Percentiles rank a stretch among this genome's conserved stretches.
Conservation (phyloP, 2,888 invertebrate genomes). For the Tillus elongatus region DNA sequence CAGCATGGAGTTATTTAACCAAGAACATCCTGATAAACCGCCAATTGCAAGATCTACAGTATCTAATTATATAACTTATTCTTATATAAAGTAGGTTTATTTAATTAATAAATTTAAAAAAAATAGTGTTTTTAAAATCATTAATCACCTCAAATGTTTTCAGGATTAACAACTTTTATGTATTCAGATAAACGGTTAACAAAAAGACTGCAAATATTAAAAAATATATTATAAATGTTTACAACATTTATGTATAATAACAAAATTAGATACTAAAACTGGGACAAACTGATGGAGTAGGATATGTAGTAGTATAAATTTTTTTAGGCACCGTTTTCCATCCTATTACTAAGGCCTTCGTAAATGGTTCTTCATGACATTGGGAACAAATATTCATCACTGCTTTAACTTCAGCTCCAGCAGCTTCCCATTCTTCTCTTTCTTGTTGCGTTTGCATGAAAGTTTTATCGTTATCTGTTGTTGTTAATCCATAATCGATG, state of each 20-base stretch:
- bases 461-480: conserved; percentile 56
- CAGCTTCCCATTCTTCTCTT: conserved; percentile 67
- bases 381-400: conserved; percentile 71
- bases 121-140: background rate
- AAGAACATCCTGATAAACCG: too few species aligned
- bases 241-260: too few species aligned
- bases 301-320: conserved; percentile 62
- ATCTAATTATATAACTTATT: background rate
- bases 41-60: background rate
- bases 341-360: conserved; percentile 65
- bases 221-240: too few species aligned
- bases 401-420: conserved; percentile 72
- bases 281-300: too few species aligned
- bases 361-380: conserved; percentile 69
- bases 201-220: too few species aligned
- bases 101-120: background rate
- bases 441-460: conserved; percentile 52
- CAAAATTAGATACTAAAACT: too few species aligned
- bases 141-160: too few species aligned
- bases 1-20: too few species aligned
- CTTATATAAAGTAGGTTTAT: background rate
- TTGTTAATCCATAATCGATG: conserved; percentile 56
- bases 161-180: too few species aligned
- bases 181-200: too few species aligned
- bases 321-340: conserved; percentile 70